Conservation (phyloP, 2,888 invertebrate genomes). For the Mayetiola destructor region DNA sequence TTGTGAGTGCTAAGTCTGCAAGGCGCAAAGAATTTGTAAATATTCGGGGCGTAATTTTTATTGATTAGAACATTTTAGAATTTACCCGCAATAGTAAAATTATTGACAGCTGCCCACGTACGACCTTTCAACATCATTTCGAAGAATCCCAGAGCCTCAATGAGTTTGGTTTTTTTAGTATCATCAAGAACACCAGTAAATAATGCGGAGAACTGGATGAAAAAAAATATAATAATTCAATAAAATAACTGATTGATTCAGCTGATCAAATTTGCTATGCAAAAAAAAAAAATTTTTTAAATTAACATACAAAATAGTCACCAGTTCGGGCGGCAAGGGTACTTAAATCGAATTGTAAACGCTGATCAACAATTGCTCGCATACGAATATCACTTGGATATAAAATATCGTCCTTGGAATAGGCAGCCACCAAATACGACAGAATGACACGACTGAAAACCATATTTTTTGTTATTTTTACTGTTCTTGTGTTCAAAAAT, state of each 20-base stretch:
- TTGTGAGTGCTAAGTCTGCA: conserved; percentile 31
- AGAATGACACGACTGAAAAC: conserved; percentile 38
- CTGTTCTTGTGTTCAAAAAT: neutral
- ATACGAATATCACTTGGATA: conserved; percentile 45
- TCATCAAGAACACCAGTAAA: conserved; percentile 35
- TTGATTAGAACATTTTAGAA: too few relatives aligned
- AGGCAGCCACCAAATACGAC: conserved; percentile 44
- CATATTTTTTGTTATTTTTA: neutral
- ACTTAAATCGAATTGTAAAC: conserved; percentile 43
- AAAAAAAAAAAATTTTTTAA: neutral
- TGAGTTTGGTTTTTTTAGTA: conserved; percentile 31
- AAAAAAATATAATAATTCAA: neutral
- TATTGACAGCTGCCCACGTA: conserved; percentile 43
- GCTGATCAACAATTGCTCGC: conserved; percentile 43
- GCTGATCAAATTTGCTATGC: neutral
- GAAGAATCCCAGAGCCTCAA: conserved; percentile 42
- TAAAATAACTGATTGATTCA: neutral
- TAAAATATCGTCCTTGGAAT: conserved; percentile 43
- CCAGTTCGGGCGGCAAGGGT: conserved; percentile 39
- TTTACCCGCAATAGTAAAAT: conserved; percentile 35
- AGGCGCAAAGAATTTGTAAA: too few relatives aligned
- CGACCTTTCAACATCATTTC: conserved; percentile 40
- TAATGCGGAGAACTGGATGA: conserved; percentile 34
- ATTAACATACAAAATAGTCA: conserved; percentile 40
- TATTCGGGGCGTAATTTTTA: too few relatives aligned